A percentile compares a stretch with the other conserved stretches of the same genome.
Evolutionary conservation across 2,113 vertebrate genomes (phyloP).

Genomic region (Proterorhinus semilunaris): DNA sequence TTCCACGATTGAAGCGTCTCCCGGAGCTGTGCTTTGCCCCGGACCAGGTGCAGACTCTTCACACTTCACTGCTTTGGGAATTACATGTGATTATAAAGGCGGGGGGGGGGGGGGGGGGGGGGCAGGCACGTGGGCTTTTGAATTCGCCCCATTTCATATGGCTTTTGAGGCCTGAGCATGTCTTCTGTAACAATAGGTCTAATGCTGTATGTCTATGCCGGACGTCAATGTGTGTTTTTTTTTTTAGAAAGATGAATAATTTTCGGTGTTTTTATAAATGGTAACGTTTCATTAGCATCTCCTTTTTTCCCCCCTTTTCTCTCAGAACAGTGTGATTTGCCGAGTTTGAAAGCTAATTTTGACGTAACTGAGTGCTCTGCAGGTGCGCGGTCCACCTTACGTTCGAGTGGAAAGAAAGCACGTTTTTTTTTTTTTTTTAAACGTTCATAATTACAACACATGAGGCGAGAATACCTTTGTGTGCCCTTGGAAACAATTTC

Average conservation of each 20-base stretch:
- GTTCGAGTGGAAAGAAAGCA: too few relatives aligned
- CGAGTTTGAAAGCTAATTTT: background rate
- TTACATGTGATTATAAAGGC: slow-evolving; percentile 17
- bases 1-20: background rate
- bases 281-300: background rate
- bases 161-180: background rate
- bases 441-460: too few relatives aligned
- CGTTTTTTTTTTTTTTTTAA: too few relatives aligned
- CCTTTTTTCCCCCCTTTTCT: background rate
- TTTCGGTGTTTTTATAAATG: background rate
- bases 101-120: too few relatives aligned
- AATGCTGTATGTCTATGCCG: background rate
- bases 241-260: background rate
- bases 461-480: too few relatives aligned
- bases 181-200: background rate
- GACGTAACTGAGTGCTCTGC: background rate
- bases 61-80: slow-evolving; percentile 30
- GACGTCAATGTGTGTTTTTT: background rate
- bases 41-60: slow-evolving; percentile 20
- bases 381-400: background rate
- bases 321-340: background rate
- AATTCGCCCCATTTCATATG: background rate
- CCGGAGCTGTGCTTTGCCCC: slow-evolving; percentile 23
- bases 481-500: too few relatives aligned
- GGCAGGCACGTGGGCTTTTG: background rate